Conservation (phyloP, 2,113 vertebrate genomes). For the Noturus placidus region DNA sequence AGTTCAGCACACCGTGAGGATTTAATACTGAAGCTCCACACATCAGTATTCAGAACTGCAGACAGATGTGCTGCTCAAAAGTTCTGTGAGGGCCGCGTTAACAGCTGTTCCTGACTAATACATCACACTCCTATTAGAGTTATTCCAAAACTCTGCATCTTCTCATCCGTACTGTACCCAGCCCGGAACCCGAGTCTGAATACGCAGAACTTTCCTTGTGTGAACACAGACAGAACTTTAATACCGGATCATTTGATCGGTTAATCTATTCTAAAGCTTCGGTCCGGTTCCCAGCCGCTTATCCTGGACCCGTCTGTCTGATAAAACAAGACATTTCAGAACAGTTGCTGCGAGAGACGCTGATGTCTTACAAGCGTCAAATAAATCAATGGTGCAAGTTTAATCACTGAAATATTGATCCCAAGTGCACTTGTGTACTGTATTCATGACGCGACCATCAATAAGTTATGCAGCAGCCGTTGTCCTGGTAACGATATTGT, state of each 20-base stretch:
- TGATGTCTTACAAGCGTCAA: neutral
- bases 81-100: no score
- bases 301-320: neutral
- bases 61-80: no score
- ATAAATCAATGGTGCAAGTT: neutral
- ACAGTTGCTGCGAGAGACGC: neutral
- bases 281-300: neutral
- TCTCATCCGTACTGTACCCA: no score
- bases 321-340: neutral
- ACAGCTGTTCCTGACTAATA: no score
- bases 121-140: no score
- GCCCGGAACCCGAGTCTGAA: no score
- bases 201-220: no score
- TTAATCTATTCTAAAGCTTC: no score
- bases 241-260: no score
- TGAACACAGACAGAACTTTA: no score
- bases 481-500: neutral
- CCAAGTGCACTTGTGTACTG: slow-evolving; percentile 3
- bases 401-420: neutral
- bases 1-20: neutral
- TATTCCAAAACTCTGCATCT: no score
- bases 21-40: neutral
- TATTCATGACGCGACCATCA: slow-evolving; percentile 1
- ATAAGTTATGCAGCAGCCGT: neutral
- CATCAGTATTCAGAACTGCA: neutral